These are phyloP conservation scores for Pseudomyrmex pallidus DNA, from an alignment of 1,140 invertebrate species.

Conservation along the genomic window DNA sequence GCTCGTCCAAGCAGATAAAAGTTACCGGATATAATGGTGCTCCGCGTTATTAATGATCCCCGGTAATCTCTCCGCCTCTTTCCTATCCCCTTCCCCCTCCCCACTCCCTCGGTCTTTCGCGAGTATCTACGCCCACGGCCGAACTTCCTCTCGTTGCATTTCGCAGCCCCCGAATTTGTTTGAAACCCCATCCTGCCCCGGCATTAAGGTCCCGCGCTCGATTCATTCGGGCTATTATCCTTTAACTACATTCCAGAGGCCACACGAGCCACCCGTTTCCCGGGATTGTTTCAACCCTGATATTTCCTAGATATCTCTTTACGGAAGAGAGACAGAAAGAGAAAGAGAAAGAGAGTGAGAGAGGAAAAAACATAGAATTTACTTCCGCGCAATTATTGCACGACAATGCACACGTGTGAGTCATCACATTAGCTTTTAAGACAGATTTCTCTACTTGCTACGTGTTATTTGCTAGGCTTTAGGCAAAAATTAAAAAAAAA, in stretches of 20 bases:
- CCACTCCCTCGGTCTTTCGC: neutral
- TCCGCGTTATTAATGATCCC: constrained; percentile 77
- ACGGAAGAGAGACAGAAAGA: neutral
- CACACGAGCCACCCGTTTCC: constrained; percentile 65
- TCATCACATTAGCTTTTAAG: neutral
- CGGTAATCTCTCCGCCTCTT: constrained; percentile 73
- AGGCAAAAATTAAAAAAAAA: constrained; percentile 15
- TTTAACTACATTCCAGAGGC: constrained; percentile 71
- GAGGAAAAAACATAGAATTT: constrained; percentile 8
- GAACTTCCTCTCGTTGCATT: constrained; percentile 69
- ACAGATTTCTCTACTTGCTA: neutral
- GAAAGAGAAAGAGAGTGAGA: no score
- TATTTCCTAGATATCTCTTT: constrained; percentile 55
- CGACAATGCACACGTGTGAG: neutral
- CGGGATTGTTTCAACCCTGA: constrained; percentile 58
- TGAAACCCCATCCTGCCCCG: constrained; percentile 57
- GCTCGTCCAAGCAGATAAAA: constrained; percentile 76
- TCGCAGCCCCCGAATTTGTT: constrained; percentile 72
- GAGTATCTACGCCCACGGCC: constrained; percentile 49
- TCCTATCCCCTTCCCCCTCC: constrained; percentile 25
- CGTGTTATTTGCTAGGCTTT: no score
- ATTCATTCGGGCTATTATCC: constrained; percentile 73
- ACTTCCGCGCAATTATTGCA: neutral
- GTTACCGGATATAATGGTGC: constrained; percentile 74
- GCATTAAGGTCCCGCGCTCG: constrained; percentile 67